These are phyloP conservation scores for Synanthedon formicaeformis DNA, from an alignment of 2,888 invertebrate species.

Conservation along the genomic window DNA sequence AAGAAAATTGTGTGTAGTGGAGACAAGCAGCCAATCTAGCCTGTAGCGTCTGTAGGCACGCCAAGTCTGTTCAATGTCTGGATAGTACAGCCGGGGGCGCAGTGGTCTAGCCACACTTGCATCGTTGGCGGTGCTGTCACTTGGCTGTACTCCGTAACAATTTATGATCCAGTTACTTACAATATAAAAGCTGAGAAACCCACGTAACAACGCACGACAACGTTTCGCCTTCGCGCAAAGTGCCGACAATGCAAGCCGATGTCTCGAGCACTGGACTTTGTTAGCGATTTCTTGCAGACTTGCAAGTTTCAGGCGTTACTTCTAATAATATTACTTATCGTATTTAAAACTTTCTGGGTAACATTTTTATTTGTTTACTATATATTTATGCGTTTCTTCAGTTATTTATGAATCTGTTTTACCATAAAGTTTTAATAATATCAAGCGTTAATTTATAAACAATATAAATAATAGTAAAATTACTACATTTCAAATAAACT, in stretches of 20 bases:
- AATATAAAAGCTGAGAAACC: not conserved
- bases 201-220: not conserved
- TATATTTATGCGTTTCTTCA: too few relatives aligned
- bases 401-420: too few relatives aligned
- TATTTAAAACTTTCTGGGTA: too few relatives aligned
- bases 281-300: not conserved
- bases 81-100: not conserved
- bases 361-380: too few relatives aligned
- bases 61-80: not conserved
- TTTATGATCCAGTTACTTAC: not conserved
- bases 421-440: too few relatives aligned
- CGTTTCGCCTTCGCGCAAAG: not conserved
- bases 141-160: not conserved
- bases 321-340: too few relatives aligned
- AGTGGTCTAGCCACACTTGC: not conserved
- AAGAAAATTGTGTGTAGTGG: conserved; percentile 14
- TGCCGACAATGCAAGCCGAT: not conserved
- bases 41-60: conserved; percentile 1
- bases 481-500: too few relatives aligned
- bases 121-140: not conserved
- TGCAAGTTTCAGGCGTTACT: not conserved
- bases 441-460: too few relatives aligned
- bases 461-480: too few relatives aligned
- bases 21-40: conserved; percentile 26
- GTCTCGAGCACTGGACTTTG: not conserved